Evolutionary conservation across 2,888 invertebrate genomes (phyloP), one percentile per base, ranked within the genome.

Genomic region (Morpho achilles): DNA sequence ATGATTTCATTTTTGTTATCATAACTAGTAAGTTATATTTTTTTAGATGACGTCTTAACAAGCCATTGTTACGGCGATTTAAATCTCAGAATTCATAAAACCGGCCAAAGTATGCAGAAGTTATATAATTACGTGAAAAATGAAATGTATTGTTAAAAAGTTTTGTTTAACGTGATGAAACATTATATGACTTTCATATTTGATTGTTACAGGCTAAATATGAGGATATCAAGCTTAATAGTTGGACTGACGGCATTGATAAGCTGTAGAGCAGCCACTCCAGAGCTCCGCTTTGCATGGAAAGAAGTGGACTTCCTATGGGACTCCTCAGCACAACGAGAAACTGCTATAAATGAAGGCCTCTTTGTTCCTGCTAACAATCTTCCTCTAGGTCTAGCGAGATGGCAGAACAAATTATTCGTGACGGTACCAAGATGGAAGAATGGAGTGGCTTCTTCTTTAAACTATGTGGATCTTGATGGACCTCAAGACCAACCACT

Each of bases 391-490:
- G 95, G 95, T 8, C 70, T 96, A 62, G 95, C 93, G 56, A 88
- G 93, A 57, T 95, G 95, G 94, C 92, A 92, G 71, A 91, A 94
- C 80, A 95, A 93, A 88, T 78, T 93, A 49, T 95, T 93, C 72
- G 87, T 95, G 44, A 94, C 94, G 7, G 92, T 94, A 32, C 95
- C 95, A 60, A 92, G 92, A 79, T 94, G 94, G 94, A 94, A 93
- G 76, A 80, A 89, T 23, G 96, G 96, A 0, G 94, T 95, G 0
- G 94, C 93, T 7, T 92, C 95, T 7, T 92, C 95, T 0, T 77
- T 96, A 4, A 94, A 93, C 71, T 95, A 94, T 71, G 81, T 95
- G 32, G 91, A 93, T 58, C 67, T 95, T 3, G 85, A 88, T 46
- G 92, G 89, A 9, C 80, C 93, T 68, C 94, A 94, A 80, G 96